Percentiles rank a stretch among this genome's conserved stretches.
These are phyloP conservation scores for Ypsolopha scabrella DNA, from an alignment of 2,888 invertebrate species.

Conservation along the genomic window DNA sequence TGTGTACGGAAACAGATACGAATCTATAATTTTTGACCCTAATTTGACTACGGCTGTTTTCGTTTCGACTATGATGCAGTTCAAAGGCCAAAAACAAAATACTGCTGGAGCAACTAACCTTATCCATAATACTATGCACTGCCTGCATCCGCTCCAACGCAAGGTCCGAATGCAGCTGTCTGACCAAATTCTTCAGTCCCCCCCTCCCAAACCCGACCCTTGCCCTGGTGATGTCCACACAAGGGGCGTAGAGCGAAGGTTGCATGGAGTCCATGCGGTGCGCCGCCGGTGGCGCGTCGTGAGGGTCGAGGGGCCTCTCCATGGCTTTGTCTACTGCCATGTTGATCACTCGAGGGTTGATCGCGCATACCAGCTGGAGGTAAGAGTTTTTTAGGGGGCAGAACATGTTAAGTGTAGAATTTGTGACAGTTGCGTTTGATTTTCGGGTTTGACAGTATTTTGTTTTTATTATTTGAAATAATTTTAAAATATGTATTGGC, in stretches of 20 bases:
- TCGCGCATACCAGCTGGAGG: slow-evolving; percentile 44
- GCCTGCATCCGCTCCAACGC: slow-evolving; percentile 42
- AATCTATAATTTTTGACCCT: too few relatives aligned
- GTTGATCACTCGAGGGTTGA: slow-evolving; percentile 49
- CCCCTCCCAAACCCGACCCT: slow-evolving; percentile 42
- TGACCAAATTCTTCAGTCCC: slow-evolving; percentile 39
- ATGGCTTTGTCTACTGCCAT: slow-evolving; percentile 48
- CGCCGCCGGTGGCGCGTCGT: slow-evolving; percentile 30
- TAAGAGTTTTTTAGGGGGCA: slow-evolving; percentile 53
- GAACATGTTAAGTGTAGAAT: slow-evolving; percentile 29
- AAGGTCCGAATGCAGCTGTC: slow-evolving; percentile 41
- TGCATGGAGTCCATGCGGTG: slow-evolving; percentile 46
- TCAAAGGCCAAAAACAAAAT: too few relatives aligned
- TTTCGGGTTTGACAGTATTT: too few relatives aligned
- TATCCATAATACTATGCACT: slow-evolving; percentile 44
- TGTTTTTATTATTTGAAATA: too few relatives aligned
- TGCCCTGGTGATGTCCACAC: slow-evolving; percentile 43
- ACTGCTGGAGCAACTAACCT: slow-evolving; percentile 22
- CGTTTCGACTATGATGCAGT: too few relatives aligned
- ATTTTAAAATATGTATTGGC: too few relatives aligned
- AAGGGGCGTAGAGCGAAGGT: slow-evolving; percentile 44
- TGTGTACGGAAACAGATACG: too few relatives aligned
- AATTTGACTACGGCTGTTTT: too few relatives aligned
- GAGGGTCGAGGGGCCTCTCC: slow-evolving; percentile 27
- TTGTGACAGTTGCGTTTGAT: neutral